Evolutionary conservation across 2,888 invertebrate genomes (phyloP).

Genomic region (Oligia fasciuncula): DNA sequence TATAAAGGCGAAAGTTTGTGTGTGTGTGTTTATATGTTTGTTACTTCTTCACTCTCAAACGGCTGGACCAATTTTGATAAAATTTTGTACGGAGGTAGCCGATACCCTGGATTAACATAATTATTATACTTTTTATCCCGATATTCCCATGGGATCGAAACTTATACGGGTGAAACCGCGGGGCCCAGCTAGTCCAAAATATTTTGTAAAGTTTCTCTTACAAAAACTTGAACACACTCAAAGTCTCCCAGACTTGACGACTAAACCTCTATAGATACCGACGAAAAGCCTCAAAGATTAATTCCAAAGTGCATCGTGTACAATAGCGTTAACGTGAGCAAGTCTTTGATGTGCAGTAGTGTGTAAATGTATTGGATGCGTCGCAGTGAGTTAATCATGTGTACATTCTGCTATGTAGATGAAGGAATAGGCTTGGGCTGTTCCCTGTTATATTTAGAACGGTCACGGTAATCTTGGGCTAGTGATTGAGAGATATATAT

Average conservation of each 20-base stretch:
- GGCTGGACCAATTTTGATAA: too few relatives aligned
- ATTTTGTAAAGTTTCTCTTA: too few relatives aligned
- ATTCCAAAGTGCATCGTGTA: conserved; percentile 43
- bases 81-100: too few relatives aligned
- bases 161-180: too few relatives aligned
- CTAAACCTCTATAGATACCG: background rate
- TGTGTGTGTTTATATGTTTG: too few relatives aligned
- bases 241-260: background rate
- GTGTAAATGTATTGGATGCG: conserved; percentile 57
- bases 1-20: too few relatives aligned
- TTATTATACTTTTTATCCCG: too few relatives aligned
- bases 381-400: conserved; percentile 58
- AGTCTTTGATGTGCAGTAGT: conserved; percentile 59
- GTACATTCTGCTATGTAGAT: conserved; percentile 14
- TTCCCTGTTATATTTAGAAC: background rate
- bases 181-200: too few relatives aligned
- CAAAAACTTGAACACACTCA: background rate
- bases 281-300: conserved; percentile 15
- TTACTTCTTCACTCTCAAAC: too few relatives aligned
- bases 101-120: too few relatives aligned
- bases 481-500: background rate
- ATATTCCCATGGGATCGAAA: too few relatives aligned
- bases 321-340: conserved; percentile 27
- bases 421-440: conserved; percentile 10
- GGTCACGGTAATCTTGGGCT: background rate